phyloP scores from a whole-genome alignment of 2,888 invertebrate genomes.

The Chrysodeixis includens region DNA sequence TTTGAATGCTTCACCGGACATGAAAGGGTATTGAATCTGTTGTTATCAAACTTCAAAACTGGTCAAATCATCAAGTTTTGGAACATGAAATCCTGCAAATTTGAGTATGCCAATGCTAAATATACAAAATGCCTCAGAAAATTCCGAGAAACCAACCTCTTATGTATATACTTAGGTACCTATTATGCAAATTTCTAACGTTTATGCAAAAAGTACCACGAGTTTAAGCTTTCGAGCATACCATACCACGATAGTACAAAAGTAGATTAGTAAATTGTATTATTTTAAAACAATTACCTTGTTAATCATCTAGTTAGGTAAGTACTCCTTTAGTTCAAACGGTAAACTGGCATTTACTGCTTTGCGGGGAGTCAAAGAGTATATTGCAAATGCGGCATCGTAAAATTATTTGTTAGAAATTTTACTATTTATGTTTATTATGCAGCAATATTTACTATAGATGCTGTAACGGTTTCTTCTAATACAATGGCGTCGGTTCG shows the following conservation, averaged over 20 bases:
- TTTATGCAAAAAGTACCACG: not conserved
- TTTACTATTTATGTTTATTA: constrained; percentile 22
- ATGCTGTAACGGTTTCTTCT: constrained; percentile 36
- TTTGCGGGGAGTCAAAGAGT: not conserved
- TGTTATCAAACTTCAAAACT: too few species aligned
- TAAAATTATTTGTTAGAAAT: constrained; percentile 22
- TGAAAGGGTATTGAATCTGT: too few species aligned
- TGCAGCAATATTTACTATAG: constrained; percentile 14
- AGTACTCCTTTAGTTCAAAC: not conserved
- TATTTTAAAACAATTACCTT: not conserved
- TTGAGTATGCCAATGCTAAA: too few species aligned
- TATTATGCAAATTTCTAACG: too few species aligned
- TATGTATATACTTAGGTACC: too few species aligned
- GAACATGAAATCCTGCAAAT: too few species aligned
- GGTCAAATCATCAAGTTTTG: too few species aligned
- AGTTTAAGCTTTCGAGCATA: not conserved
- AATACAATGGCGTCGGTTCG: constrained; percentile 24
- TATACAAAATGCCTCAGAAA: too few species aligned
- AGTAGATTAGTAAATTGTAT: not conserved
- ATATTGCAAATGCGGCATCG: not conserved
- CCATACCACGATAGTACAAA: too few species aligned
- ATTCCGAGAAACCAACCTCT: too few species aligned
- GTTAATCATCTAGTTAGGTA: not conserved
- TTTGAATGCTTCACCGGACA: too few species aligned
- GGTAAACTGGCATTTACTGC: not conserved